These are phyloP conservation scores for Eriocheir sinensis DNA, from an alignment of 1,140 invertebrate species.

Conservation along the genomic window DNA sequence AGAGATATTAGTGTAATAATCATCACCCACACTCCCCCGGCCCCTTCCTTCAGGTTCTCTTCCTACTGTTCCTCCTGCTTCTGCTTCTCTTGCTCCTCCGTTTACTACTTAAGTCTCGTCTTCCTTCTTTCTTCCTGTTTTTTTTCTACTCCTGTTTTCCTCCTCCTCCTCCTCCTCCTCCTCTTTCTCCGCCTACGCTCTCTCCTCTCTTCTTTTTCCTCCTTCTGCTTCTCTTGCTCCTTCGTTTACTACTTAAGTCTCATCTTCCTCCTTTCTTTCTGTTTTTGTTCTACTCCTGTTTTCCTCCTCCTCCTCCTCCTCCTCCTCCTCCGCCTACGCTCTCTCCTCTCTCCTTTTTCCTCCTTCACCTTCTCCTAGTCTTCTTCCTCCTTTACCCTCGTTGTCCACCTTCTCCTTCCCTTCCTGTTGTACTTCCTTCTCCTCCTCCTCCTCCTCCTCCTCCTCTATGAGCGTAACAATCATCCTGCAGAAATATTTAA, in stretches of 20 bases:
- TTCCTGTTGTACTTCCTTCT: not conserved
- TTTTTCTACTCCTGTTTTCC: not conserved
- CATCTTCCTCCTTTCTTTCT: too few relatives aligned
- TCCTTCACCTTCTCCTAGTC: too few relatives aligned
- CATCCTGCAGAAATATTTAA: too few relatives aligned
- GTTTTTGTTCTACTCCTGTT: not conserved
- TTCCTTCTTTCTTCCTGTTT: not conserved
- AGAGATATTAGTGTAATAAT: conserved; percentile 17
- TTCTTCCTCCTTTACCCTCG: not conserved
- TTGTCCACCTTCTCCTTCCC: not conserved
- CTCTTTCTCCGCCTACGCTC: not conserved
- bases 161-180: too few relatives aligned
- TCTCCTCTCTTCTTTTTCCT: not conserved
- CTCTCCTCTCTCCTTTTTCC: too few relatives aligned
- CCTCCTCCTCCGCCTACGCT: not conserved
- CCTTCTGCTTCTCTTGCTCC: not conserved
- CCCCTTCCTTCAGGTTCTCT: not conserved
- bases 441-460: not conserved
- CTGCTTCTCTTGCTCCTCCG: not conserved
- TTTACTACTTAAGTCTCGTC: too few relatives aligned
- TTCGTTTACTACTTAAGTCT: not conserved
- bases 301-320: not conserved
- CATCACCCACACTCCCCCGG: not conserved
- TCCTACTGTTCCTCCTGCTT: too few relatives aligned
- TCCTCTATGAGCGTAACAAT: too few relatives aligned